A percentile compares a stretch with the other conserved stretches of the same genome.
These are phyloP conservation scores for Deilephila elpenor DNA, from an alignment of 2,888 invertebrate species.

Conservation along the genomic window DNA sequence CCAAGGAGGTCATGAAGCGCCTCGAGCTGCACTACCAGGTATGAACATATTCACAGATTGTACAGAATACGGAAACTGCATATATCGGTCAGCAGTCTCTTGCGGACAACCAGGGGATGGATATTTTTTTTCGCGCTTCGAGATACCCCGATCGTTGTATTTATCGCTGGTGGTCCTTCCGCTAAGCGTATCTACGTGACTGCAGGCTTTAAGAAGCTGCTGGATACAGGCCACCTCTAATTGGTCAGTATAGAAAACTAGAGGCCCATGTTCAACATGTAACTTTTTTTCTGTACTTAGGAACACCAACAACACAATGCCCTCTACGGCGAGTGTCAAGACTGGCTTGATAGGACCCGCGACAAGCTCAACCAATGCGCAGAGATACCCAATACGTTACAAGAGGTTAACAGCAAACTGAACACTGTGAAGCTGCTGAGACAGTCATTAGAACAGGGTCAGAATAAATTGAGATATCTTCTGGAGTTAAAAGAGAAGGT, in stretches of 20 bases:
- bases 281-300: slow-evolving; percentile 57
- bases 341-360: slow-evolving; percentile 95
- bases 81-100: too few species aligned
- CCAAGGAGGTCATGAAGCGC: slow-evolving; percentile 96
- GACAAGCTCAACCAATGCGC: slow-evolving; percentile 93
- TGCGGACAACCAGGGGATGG: too few species aligned
- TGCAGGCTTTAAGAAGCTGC: too few species aligned
- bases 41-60: slow-evolving; percentile 33
- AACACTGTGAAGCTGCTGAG: slow-evolving; percentile 94
- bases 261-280: too few species aligned
- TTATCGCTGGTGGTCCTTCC: too few species aligned
- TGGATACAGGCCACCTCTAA: too few species aligned
- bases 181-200: too few species aligned
- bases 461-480: slow-evolving; percentile 88
- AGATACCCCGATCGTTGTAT: too few species aligned
- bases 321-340: slow-evolving; percentile 96
- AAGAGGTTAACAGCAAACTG: slow-evolving; percentile 93
- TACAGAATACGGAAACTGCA: too few species aligned
- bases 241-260: too few species aligned
- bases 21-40: slow-evolving; percentile 95
- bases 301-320: slow-evolving; percentile 98
- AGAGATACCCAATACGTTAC: slow-evolving; percentile 91
- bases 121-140: too few species aligned
- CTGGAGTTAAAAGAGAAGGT: slow-evolving; percentile 96
- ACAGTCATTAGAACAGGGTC: slow-evolving; percentile 96